Base-by-base conservation (phyloP, 1,140 invertebrate genomes). In the Pogonus chalceus region DNA sequence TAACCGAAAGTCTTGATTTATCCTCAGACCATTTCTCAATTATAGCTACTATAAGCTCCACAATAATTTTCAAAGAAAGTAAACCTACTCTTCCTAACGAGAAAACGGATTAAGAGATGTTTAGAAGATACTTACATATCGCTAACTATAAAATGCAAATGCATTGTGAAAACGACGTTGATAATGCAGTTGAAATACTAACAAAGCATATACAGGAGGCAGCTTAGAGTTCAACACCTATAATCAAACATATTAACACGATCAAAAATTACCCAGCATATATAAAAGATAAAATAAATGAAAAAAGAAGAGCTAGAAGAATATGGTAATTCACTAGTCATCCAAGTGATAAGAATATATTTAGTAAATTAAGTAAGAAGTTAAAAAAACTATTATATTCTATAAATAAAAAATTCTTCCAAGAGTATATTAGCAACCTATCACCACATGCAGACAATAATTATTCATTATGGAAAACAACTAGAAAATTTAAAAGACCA, bases 221-320 rank as follows among this genome's bases (percentile, higher is more conserved):
- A 66, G 12, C 66, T 72, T 54, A 71, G 69, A n/a, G n/a, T n/a
- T n/a, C n/a, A n/a, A n/a, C n/a, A 62, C 65, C 71, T 31, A 4
- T 14, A 2, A 49, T 55, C 10, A 48, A 14, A 10, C 35, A 35
- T 14, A 35, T 10, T 3, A 60, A 62, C 18, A 35, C 58, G n/a
- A 1, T 22, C 54, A 50, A 20, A 51, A 12, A 23, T 35, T 47
- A 47, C 48, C 35, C 35, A 43, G 14, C 10, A 39, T 2, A 58
- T 58, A 9, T 20, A 58, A 18, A 53, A 50, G 18, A 62, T 56
- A 0, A 59, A 31, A 31, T 31, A 31, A 14, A 4, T 7, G 26
- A 31, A 31, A 31, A 31, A 31, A 31, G 26, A 31, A 31, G 14
- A 31, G 14, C 14, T 7, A 31, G 26, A 31, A 4, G 26, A 4